A percentile compares a stretch with the other conserved stretches of the same genome.
phyloP scores from a whole-genome alignment of 1,140 invertebrate genomes.

The Sarcophaga bullata region DNA sequence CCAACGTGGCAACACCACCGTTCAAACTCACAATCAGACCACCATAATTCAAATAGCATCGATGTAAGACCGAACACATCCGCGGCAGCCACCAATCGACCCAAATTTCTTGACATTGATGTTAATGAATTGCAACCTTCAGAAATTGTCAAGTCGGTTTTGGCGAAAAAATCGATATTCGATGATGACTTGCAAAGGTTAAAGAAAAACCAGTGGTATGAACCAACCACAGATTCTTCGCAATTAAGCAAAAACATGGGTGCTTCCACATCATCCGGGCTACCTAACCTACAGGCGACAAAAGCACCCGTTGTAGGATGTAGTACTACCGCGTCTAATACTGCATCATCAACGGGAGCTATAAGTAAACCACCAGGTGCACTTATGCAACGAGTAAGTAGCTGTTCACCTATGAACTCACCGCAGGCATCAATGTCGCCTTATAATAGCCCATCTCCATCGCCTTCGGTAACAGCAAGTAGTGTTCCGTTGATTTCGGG shows the following conservation, averaged over 20 bases:
- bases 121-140: constrained; percentile 86
- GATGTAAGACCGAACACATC: not conserved
- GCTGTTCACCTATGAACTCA: constrained; percentile 64
- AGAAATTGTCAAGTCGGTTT: constrained; percentile 90
- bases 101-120: constrained; percentile 78
- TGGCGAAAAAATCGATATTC: constrained; percentile 92
- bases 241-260: constrained; percentile 46
- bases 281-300: constrained; percentile 62
- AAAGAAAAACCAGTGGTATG: constrained; percentile 89
- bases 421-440: constrained; percentile 64
- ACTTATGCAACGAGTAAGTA: constrained; percentile 58
- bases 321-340: not conserved
- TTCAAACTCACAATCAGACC: constrained; percentile 28
- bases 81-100: constrained; percentile 69
- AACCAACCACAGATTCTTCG: constrained; percentile 68
- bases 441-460: constrained; percentile 61
- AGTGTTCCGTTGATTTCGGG: not conserved
- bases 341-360: not conserved
- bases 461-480: constrained; percentile 52
- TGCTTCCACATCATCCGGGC: constrained; percentile 59
- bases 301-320: constrained; percentile 58
- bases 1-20: constrained; percentile 40
- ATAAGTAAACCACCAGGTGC: constrained; percentile 46
- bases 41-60: not conserved
- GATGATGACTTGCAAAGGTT: constrained; percentile 94